A percentile compares a stretch with the other conserved stretches of the same genome.
These are phyloP conservation scores for Rapana venosa DNA, from an alignment of 2,888 invertebrate species.

Conservation along the genomic window DNA sequence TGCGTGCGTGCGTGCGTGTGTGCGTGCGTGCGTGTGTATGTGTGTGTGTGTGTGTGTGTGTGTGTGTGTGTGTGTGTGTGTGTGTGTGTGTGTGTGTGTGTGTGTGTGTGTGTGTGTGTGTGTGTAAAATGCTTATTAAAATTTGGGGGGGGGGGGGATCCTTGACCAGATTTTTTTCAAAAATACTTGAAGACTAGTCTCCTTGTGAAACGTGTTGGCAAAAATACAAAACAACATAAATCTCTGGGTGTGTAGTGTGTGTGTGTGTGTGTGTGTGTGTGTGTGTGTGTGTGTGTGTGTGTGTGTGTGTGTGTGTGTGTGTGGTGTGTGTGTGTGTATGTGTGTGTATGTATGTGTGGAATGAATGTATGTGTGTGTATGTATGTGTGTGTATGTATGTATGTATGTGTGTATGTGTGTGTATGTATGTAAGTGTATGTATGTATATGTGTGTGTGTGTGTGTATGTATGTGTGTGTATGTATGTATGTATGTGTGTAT, in stretches of 20 bases:
- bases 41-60: not conserved
- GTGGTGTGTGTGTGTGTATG: not conserved
- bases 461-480: no score
- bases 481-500: no score
- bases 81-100: not conserved
- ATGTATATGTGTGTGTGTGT: no score
- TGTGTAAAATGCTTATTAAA: no score
- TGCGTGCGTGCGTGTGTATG: not conserved
- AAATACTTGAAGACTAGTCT: no score
- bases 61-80: slow-evolving; percentile 9
- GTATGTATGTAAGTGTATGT: not conserved
- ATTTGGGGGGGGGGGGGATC: no score
- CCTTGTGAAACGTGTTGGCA: no score
- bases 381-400: not conserved
- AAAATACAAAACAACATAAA: no score
- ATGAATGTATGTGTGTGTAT: not conserved
- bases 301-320: not conserved
- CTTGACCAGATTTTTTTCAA: no score
- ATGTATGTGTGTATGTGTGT: not conserved
- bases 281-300: not conserved
- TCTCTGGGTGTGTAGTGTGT: not conserved
- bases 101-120: no score
- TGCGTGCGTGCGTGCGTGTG: slow-evolving; percentile 8
- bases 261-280: not conserved
- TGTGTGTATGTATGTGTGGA: not conserved